Evolutionary conservation across 2,113 vertebrate genomes (phyloP).

Genomic region (Thalassarche chlororhynchos): DNA sequence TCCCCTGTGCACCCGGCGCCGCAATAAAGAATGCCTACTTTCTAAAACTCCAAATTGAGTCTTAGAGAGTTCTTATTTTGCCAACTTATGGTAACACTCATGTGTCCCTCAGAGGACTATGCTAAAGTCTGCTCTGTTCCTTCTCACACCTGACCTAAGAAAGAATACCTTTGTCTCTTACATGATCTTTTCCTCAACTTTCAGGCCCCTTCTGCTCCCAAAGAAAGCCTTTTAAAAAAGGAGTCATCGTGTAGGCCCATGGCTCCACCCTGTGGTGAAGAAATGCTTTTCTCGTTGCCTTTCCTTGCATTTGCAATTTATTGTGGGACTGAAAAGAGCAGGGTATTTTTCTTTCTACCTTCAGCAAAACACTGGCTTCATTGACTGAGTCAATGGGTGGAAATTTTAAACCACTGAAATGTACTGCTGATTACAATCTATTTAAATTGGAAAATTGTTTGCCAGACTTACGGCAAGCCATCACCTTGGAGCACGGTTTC

Average conservation of each 20-base stretch:
- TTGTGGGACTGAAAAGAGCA: not conserved
- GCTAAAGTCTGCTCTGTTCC: not conserved
- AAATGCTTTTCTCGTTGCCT: not conserved
- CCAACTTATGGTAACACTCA: not conserved
- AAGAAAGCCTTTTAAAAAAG: not conserved
- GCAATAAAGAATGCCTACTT: no score
- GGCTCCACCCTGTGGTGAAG: constrained; percentile 6
- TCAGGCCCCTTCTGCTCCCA: not conserved
- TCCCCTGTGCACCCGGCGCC: no score
- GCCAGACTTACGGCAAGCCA: not conserved
- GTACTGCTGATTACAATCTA: not conserved
- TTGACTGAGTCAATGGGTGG: not conserved
- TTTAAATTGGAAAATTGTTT: not conserved
- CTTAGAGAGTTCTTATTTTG: no score
- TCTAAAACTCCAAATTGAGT: no score
- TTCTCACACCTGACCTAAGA: not conserved
- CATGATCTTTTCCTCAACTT: not conserved
- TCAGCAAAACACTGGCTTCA: not conserved
- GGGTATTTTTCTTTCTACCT: not conserved
- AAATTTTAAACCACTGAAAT: not conserved
- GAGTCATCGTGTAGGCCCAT: not conserved
- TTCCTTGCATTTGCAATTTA: not conserved
- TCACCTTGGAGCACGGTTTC: not conserved
- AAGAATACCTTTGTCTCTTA: not conserved
- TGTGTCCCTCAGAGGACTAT: not conserved